phyloP scores from a whole-genome alignment of 1,140 invertebrate species.

The Drosophila ogumai region DNA sequence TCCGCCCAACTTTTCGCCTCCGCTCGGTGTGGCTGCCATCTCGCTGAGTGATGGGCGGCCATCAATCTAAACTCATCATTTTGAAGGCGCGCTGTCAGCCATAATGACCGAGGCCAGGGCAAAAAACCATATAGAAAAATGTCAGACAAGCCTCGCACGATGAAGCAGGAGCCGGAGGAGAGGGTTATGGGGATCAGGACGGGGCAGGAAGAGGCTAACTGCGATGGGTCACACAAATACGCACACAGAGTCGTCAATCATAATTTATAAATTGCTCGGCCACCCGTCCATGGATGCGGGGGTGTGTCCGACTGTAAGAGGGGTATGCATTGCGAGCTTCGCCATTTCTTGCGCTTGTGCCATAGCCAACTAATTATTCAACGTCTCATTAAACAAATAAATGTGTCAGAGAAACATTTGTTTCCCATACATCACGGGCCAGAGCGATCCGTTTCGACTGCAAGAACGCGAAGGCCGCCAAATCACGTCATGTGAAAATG shows the following conservation, averaged over 20 bases:
- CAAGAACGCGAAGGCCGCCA: conserved; percentile 55
- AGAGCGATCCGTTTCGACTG: conserved; percentile 20
- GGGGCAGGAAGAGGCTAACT: conserved; percentile 36
- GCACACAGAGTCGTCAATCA: conserved; percentile 74
- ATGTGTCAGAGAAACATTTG: conserved; percentile 80
- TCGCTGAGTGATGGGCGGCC: conserved; percentile 77
- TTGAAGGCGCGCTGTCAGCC: conserved; percentile 79
- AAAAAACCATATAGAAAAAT: conserved; percentile 71
- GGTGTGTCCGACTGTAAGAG: background rate
- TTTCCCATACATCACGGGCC: conserved; percentile 72
- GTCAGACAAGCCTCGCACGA: conserved; percentile 27
- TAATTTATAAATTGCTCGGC: conserved; percentile 74
- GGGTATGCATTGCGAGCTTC: conserved; percentile 40
- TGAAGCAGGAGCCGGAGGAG: background rate
- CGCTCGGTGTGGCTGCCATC: conserved; percentile 39
- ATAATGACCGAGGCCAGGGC: conserved; percentile 76
- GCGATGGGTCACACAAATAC: conserved; percentile 73
- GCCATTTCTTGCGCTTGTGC: conserved; percentile 32
- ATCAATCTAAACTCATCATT: conserved; percentile 84
- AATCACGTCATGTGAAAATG: conserved; percentile 79
- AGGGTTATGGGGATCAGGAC: conserved; percentile 1
- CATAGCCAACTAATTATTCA: conserved; percentile 77
- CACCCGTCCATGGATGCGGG: conserved; percentile 7
- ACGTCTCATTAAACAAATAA: conserved; percentile 83
- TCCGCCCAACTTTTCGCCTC: background rate